Evolutionary conservation across 1,140 invertebrate species (phyloP), one percentile per base, ranked within the genome.

Genomic region (Drosophila orena): DNA sequence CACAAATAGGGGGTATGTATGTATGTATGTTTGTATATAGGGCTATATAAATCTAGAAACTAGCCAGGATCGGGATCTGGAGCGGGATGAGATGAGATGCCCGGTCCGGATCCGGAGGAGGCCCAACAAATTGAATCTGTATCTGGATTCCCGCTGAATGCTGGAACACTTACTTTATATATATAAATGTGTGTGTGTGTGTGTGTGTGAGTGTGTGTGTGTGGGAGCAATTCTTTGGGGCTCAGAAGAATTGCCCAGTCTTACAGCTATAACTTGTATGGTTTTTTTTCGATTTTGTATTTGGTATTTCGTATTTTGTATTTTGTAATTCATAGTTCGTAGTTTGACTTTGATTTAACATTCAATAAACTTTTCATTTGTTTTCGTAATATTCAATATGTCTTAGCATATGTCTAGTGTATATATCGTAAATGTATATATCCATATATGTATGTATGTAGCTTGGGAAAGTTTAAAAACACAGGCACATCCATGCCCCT

Each of bases 371-470:
- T 70, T 70, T 70, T 42, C 47, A 54, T 68, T 69, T 46, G 27
- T 14, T 66, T 53, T 55, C 42, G n/a, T 69, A 56, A 69, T 69
- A 56, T 70, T 69, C n/a, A 57, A 75, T 74, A 75, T 57, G 53
- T 81, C 61, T 62, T 56, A 77, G 74, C 59, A 69, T 76, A 66
- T 65, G 47, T 61, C 38, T 75, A 54, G 27, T 79, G 42, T 60
- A 70, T 62, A 68, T 59, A 56, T 64, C 53, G 43, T 57, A 42
- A 50, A 35, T 22, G 15, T 42, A 62, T 49, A 40, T 71, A 43
- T 60, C 17, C 57, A 64, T 64, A 59, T 68, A 77, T 57, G 38
- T 43, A 75, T 60, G 49, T 77, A 52, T 57, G 46, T 40, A 58
- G 44, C 34, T 57, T 34, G 65, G 38, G 50, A 44, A 57, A 59